Percentiles rank a stretch among this genome's conserved stretches.
phyloP scores from a whole-genome alignment of 2,797 vertebrate genomes.

The Crocodylus rhombifer region DNA sequence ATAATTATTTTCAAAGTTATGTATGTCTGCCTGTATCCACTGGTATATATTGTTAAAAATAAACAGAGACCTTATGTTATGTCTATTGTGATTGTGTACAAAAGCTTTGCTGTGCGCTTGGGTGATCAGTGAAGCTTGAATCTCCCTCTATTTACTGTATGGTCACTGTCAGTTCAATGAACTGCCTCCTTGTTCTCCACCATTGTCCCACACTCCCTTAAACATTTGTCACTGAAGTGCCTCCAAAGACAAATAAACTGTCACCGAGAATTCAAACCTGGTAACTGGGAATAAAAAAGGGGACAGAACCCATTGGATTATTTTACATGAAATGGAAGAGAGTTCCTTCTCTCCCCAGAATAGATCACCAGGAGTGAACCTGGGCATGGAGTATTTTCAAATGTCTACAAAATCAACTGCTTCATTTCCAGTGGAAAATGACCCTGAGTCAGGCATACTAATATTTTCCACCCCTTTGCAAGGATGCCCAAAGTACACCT shows the following conservation, averaged over 20 bases:
- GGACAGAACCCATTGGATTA: slow-evolving; percentile 61
- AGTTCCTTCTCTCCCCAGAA: slow-evolving; percentile 20
- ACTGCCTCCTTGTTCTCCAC: slow-evolving; percentile 87
- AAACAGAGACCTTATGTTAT: slow-evolving; percentile 85
- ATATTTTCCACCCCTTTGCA: slow-evolving; percentile 5
- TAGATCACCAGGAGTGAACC: slow-evolving; percentile 21
- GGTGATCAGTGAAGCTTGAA: slow-evolving; percentile 85
- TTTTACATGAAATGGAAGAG: slow-evolving; percentile 69
- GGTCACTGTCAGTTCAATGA: slow-evolving; percentile 90
- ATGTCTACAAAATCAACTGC: slow-evolving; percentile 18
- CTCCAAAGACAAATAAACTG: slow-evolving; percentile 87
- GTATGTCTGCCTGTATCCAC: slow-evolving; percentile 42
- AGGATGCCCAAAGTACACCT: slow-evolving; percentile 49
- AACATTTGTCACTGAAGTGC: slow-evolving; percentile 88
- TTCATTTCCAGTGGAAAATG: slow-evolving; percentile 23
- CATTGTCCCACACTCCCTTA: slow-evolving; percentile 87
- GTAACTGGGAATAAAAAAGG: slow-evolving; percentile 69
- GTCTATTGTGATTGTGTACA: slow-evolving; percentile 83
- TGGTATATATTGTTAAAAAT: slow-evolving; percentile 79
- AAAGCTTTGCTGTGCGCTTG: slow-evolving; percentile 82
- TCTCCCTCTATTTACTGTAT: slow-evolving; percentile 88
- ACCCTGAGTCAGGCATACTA: neutral
- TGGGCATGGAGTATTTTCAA: slow-evolving; percentile 14
- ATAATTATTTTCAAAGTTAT: slow-evolving; percentile 50
- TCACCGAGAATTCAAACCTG: slow-evolving; percentile 82